Base-by-base conservation (phyloP, 37 sponge, comb jelly and placozoan genomes). In the Crambe crambe region DNA sequence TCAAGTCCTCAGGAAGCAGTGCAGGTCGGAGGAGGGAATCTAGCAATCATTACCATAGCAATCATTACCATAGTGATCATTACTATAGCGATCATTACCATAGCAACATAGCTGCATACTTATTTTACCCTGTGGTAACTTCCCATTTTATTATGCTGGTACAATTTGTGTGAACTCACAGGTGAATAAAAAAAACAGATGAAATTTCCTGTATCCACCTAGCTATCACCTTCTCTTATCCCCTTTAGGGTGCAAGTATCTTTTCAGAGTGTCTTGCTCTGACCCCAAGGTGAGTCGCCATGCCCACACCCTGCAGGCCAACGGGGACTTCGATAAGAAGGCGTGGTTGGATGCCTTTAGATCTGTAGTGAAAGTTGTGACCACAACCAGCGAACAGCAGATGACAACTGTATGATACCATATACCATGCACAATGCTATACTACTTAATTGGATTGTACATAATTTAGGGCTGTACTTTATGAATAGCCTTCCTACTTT, bases 301-400 rank as follows among this genome's bases (percentile, higher is more conserved):
- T 73, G 51, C 81, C 3, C 77, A 90, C 75, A 80, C 85, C 21
- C 89, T 92, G 17, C 93, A 92, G 42, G 85, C 86, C 0, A 85
- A 81, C 29, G 79, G 86, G 15, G 93, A 92, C 42, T 89, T 70
- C 58, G 89, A 92, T 72, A 92, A 92, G 82, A 88, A 84, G 44
- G 83, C 80, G 10, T 92, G 93, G 93, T 29, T 92, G 68, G 86
- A 92, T 34, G 82, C 89, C 35, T 81, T 92, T 72, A 73, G 57
- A 38, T 35, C 74, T 58, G 91, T 82, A 35, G 67, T 90, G 9
- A 30, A 29, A 31, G 35, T 65, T 47, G 32, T 65, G 32, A 31
- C 26, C n/a, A n/a, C n/a, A n/a, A n/a, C 66, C 27, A 5, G 27
- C 5, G 26, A 60, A 60, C 61, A 9, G 5, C 61, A 9, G 17